Base-by-base conservation (phyloP, 2,113 vertebrate genomes). In the Leucosticte australis region DNA sequence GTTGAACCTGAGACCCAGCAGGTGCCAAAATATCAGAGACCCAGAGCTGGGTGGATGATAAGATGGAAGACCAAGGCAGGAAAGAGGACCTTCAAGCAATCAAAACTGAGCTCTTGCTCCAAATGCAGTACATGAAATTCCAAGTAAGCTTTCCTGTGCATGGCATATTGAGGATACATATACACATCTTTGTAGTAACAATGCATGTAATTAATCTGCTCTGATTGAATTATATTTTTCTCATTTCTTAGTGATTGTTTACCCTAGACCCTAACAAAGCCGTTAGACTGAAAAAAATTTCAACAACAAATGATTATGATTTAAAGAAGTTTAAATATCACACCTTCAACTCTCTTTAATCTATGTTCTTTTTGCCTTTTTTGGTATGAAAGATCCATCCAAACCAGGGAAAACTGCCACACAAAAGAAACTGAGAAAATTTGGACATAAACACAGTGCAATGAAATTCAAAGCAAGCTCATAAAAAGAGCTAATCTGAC, bases 1-100 rank as follows among this genome's bases (percentile, higher is more conserved):
- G 18, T 49, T 73, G 88, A 62, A 95, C 90, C 69, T n/a, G 62
- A 96, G 91, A 94, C 84, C 90, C 71, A 60, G 77, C 92, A 96
- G 94, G 96, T 96, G 96, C 71, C 62, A 97, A 96, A 97, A 70
- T 91, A 91, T 22, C 68, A 37, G 70, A 81, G 42, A 70, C 21
- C 11, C 15, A 27, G 33, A 39, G 59, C 27, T 37, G 44, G 9
- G n/a, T 9, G 59, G 49, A 63, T n/a, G 68, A 71, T 37, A 55
- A 71, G n/a, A 44, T 42, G 28, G 74, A 80, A 87, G 50, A 64
- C 2, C 1, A 6, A 18, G 78, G 57, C 41, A 75, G 49, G 11
- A 37, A 41, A 89, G 37, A 60, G 15, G 28, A 82, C 2, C 1
- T 41, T 70, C 23, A 13, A 85, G 59, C 13, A 86, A 62, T 14